A percentile compares a stretch with the other conserved stretches of the same genome.
Conservation (phyloP, 2,797 vertebrate genomes). For the Ammospiza maritima region DNA sequence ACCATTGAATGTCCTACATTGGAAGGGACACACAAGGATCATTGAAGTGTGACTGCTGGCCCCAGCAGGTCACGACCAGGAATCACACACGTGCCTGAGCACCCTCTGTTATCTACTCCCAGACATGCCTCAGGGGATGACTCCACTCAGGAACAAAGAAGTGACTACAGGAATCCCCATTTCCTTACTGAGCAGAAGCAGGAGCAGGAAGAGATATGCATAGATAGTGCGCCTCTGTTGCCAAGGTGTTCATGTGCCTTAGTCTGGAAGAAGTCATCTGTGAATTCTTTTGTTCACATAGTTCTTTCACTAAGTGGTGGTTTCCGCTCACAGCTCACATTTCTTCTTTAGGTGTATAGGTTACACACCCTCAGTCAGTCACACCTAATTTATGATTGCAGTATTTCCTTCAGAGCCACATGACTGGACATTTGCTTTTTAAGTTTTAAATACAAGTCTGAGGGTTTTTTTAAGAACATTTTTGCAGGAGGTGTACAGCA, state of each 20-base stretch:
- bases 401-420: background rate
- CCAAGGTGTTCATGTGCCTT: background rate
- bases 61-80: background rate
- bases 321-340: background rate
- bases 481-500: background rate
- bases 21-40: background rate
- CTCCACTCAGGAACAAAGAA: background rate
- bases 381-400: background rate
- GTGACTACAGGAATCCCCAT: background rate
- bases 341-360: background rate
- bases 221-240: background rate
- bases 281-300: background rate
- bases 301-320: background rate
- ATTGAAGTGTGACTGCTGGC: background rate
- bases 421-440: background rate
- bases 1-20: background rate
- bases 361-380: background rate
- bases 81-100: background rate
- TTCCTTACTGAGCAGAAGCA: background rate
- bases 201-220: background rate
- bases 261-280: constrained; percentile 4
- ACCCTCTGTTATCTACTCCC: background rate
- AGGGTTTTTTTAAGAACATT: background rate
- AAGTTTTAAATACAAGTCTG: background rate
- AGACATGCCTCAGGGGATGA: background rate